Conservation (phyloP, 2,113 vertebrate species). For the Leptobrachium leishanense region DNA sequence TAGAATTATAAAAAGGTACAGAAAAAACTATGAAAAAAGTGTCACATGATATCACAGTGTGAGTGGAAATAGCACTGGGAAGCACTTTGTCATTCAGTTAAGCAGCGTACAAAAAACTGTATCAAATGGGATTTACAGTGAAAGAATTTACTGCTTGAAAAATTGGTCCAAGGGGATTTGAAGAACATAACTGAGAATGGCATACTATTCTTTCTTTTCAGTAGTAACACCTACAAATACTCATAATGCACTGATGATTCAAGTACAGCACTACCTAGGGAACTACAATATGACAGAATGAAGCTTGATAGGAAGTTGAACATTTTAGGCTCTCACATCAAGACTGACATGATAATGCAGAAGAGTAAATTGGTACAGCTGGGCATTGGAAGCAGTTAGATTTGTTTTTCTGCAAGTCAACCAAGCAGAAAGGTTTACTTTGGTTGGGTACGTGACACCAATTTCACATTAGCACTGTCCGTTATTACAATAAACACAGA, state of each 20-base stretch:
- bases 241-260: constrained; percentile 12
- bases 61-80: no score
- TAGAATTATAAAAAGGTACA: no score
- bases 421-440: neutral
- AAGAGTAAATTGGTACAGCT: constrained; percentile 18
- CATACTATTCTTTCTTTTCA: neutral
- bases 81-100: no score
- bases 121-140: constrained; percentile 17
- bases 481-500: neutral
- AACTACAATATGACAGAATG: neutral
- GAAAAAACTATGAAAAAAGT: no score
- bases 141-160: constrained; percentile 6
- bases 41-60: no score
- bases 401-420: neutral
- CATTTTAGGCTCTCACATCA: constrained; percentile 13
- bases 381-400: constrained; percentile 8
- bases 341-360: neutral
- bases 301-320: constrained; percentile 5
- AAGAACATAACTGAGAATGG: neutral
- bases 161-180: neutral
- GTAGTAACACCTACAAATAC: constrained; percentile 23
- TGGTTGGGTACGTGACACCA: neutral
- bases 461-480: neutral
- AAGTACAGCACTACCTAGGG: constrained; percentile 15
- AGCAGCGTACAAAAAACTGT: no score